Evolutionary conservation across 2,113 vertebrate genomes (phyloP).

Genomic region (Erpornis zantholeuca): DNA sequence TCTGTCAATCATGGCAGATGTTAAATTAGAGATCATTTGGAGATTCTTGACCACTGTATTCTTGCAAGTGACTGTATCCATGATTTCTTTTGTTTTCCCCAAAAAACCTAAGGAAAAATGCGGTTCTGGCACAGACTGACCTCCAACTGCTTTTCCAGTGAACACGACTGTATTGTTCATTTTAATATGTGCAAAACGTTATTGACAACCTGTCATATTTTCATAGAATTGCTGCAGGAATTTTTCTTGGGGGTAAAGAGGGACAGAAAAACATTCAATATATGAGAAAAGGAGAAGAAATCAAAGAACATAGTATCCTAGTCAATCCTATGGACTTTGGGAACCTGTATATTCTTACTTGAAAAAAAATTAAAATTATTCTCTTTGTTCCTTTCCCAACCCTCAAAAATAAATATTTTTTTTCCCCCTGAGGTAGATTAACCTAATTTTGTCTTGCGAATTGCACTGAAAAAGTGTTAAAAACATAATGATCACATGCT

Average conservation of each 20-base stretch:
- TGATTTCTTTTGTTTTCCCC: not conserved
- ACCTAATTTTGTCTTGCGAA: not conserved
- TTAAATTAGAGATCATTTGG: not conserved
- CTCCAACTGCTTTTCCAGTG: not conserved
- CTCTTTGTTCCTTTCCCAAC: not conserved
- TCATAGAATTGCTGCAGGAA: not conserved
- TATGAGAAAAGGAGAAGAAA: not conserved
- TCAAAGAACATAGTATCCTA: not conserved
- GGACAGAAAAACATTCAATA: not conserved
- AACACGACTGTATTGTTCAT: not conserved
- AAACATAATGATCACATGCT: not conserved
- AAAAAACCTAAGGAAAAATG: not conserved
- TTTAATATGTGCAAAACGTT: not conserved
- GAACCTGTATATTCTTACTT: not conserved
- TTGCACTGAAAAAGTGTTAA: not conserved
- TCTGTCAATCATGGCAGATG: not conserved
- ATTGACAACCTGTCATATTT: not conserved
- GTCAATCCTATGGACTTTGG: not conserved
- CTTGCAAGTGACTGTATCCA: not conserved
- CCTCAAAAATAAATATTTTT: not conserved
- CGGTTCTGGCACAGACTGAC: not conserved
- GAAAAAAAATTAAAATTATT: not conserved
- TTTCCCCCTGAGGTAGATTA: accelerated
- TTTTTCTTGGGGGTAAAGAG: not conserved
- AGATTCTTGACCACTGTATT: not conserved